phyloP scores from a whole-genome alignment of 2,113 vertebrate species.

The Periophthalmodon schlosseri region DNA sequence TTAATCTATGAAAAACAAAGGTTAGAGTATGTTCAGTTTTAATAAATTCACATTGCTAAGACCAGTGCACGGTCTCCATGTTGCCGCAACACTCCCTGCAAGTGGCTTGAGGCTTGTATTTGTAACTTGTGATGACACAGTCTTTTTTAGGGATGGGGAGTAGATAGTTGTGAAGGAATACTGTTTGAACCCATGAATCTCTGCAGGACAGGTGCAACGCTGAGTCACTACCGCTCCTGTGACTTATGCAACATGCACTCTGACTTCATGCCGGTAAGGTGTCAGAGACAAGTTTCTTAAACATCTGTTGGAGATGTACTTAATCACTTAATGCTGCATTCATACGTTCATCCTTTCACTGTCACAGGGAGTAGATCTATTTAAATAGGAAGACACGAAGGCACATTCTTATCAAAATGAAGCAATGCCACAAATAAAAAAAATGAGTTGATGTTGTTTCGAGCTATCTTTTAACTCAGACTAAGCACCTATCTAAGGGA shows the following conservation, averaged over 20 bases:
- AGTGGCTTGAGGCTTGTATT: not conserved
- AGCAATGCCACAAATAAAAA: not conserved
- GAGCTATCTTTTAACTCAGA: not conserved
- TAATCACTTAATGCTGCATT: not conserved
- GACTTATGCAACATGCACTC: slow-evolving; percentile 73
- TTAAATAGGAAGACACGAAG: not conserved
- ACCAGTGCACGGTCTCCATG: too few species aligned
- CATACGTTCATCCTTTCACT: not conserved
- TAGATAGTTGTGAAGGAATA: slow-evolving; percentile 22
- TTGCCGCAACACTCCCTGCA: not conserved
- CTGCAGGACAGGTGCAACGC: slow-evolving; percentile 75
- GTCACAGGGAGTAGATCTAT: too few species aligned
- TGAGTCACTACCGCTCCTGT: slow-evolving; percentile 76
- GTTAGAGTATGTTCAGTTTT: too few species aligned
- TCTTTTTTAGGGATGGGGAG: slow-evolving; percentile 19
- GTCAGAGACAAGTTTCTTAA: slow-evolving; percentile 38
- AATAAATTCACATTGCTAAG: too few species aligned
- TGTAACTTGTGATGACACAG: too few species aligned
- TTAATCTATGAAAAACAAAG: too few species aligned
- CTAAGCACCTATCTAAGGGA: too few species aligned
- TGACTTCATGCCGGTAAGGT: slow-evolving; percentile 31
- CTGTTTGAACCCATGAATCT: slow-evolving; percentile 56
- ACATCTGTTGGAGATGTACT: not conserved
- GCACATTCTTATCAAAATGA: not conserved
- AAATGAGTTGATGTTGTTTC: not conserved